phyloP scores from a whole-genome alignment of 2,888 invertebrate species.

The Tenodera sinensis region DNA sequence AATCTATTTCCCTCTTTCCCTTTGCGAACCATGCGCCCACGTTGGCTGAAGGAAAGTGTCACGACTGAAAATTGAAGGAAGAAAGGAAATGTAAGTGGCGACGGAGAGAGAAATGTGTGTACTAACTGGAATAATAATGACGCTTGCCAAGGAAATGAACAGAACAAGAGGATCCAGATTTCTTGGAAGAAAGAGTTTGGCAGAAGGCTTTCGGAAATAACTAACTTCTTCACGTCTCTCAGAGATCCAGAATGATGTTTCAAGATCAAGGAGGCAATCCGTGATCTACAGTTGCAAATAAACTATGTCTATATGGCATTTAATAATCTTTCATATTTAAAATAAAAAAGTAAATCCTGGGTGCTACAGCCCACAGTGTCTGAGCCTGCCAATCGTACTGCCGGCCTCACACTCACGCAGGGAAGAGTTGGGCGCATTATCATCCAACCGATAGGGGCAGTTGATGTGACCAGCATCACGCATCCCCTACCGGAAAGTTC shows the following conservation, averaged over 20 bases:
- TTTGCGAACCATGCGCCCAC: background rate
- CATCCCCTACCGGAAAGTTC: too few relatives aligned
- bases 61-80: slow-evolving; percentile 4
- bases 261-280: too few relatives aligned
- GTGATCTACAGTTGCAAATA: too few relatives aligned
- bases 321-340: too few relatives aligned
- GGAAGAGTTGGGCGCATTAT: too few relatives aligned
- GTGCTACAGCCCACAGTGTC: too few relatives aligned
- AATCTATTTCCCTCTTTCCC: slow-evolving; percentile 30
- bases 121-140: background rate
- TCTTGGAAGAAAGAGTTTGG: background rate
- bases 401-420: too few relatives aligned
- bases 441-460: too few relatives aligned
- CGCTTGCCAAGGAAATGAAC: background rate
- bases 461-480: too few relatives aligned
- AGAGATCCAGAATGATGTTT: background rate
- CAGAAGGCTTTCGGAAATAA: background rate
- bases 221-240: background rate
- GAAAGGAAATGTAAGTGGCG: background rate
- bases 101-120: background rate
- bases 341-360: too few relatives aligned
- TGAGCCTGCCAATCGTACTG: too few relatives aligned
- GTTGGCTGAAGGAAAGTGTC: slow-evolving; percentile 10
- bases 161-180: background rate
- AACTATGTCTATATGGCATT: too few relatives aligned